Evolutionary conservation across 2,888 invertebrate species (phyloP).

Genomic region (Isoperla grammatica): DNA sequence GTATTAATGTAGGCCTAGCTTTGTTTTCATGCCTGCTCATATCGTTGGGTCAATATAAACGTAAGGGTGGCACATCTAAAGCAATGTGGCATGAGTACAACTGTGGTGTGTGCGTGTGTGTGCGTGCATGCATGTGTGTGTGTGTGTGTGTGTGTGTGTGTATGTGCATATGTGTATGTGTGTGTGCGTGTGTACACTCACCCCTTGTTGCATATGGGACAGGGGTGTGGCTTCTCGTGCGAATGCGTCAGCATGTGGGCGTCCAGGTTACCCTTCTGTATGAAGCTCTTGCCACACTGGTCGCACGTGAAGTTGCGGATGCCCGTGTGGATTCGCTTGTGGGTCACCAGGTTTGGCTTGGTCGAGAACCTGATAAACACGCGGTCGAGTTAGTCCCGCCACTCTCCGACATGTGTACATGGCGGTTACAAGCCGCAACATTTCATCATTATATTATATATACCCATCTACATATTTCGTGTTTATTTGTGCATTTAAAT

Average conservation of each 20-base stretch:
- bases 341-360: constrained; percentile 53
- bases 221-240: constrained; percentile 37
- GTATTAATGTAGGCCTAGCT: background rate
- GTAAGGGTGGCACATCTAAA: no score
- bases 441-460: background rate
- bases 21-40: no score
- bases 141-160: no score
- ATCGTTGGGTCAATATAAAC: no score
- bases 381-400: background rate
- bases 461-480: no score
- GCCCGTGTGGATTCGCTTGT: constrained; percentile 48
- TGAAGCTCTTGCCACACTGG: constrained; percentile 55
- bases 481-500: no score
- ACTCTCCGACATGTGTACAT: background rate
- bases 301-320: constrained; percentile 31
- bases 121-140: no score
- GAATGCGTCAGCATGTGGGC: constrained; percentile 53
- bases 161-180: no score
- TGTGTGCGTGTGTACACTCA: background rate
- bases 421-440: background rate
- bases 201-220: constrained; percentile 29
- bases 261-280: constrained; percentile 54
- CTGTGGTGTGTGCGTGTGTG: no score
- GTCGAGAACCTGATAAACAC: constrained; percentile 48
- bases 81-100: no score